These are phyloP conservation scores for Paramormyrops hopkinsi DNA, from an alignment of 2,797 vertebrate genomes.

Conservation along the genomic window DNA sequence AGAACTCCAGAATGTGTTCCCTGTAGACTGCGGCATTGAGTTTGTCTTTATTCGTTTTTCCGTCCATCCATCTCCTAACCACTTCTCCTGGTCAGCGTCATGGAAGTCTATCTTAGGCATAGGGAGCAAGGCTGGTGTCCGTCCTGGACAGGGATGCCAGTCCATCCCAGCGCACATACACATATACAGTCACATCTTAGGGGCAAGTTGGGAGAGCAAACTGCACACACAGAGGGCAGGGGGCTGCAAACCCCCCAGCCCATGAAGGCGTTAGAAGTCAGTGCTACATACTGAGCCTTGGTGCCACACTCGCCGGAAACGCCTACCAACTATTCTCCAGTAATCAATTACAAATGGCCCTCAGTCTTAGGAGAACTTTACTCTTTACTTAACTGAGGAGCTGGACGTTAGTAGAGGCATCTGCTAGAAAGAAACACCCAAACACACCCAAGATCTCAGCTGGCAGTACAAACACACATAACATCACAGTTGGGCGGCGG, in stretches of 20 bases:
- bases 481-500: background rate
- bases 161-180: background rate
- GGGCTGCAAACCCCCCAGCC: background rate
- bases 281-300: background rate
- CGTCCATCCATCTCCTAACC: background rate
- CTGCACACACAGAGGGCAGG: background rate
- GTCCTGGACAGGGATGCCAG: background rate
- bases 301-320: background rate
- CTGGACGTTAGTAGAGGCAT: background rate
- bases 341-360: background rate
- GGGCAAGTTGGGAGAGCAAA: background rate
- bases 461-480: background rate
- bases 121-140: background rate
- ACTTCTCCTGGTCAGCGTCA: background rate
- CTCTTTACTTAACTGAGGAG: background rate
- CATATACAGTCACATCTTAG: background rate
- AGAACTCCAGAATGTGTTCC: background rate
- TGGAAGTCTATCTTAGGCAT: background rate
- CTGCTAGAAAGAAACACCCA: background rate
- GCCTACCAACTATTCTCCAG: background rate
- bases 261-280: background rate
- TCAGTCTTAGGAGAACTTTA: background rate
- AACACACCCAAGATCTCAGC: background rate
- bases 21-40: background rate
- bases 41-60: background rate